Evolutionary conservation across 2,797 vertebrate genomes (phyloP).

Genomic region (Siniperca undulata): DNA sequence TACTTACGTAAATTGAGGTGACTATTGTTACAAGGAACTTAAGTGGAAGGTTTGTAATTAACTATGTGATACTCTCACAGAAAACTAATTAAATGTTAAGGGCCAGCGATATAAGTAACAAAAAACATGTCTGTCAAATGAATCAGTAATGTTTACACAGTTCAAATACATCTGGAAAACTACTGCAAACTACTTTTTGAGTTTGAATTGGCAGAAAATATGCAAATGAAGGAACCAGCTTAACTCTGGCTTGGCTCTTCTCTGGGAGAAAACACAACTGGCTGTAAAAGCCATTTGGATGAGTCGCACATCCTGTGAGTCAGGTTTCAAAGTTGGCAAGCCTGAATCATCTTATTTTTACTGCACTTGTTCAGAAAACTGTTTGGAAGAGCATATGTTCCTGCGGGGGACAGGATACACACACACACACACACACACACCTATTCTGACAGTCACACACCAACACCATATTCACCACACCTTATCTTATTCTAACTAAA

Average conservation of each 20-base stretch:
- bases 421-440: background rate
- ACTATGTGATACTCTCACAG: background rate
- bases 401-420: background rate
- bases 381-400: constrained; percentile 4
- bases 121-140: background rate
- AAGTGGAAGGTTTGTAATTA: background rate
- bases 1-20: background rate
- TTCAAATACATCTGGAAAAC: background rate
- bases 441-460: background rate
- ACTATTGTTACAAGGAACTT: background rate
- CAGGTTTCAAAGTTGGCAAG: constrained; percentile 21
- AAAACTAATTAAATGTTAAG: background rate
- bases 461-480: background rate
- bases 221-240: background rate
- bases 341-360: constrained; percentile 18
- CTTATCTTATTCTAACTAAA: background rate
- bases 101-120: background rate
- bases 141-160: background rate
- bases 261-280: background rate
- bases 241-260: background rate
- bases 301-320: constrained; percentile 20
- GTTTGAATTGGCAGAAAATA: background rate
- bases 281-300: constrained; percentile 1
- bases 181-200: background rate
- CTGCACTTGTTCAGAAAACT: constrained; percentile 10